A percentile compares a stretch with the other conserved stretches of the same genome.
These are phyloP conservation scores for Thalassophryne amazonica DNA, from an alignment of 2,797 vertebrate species.

Conservation along the genomic window DNA sequence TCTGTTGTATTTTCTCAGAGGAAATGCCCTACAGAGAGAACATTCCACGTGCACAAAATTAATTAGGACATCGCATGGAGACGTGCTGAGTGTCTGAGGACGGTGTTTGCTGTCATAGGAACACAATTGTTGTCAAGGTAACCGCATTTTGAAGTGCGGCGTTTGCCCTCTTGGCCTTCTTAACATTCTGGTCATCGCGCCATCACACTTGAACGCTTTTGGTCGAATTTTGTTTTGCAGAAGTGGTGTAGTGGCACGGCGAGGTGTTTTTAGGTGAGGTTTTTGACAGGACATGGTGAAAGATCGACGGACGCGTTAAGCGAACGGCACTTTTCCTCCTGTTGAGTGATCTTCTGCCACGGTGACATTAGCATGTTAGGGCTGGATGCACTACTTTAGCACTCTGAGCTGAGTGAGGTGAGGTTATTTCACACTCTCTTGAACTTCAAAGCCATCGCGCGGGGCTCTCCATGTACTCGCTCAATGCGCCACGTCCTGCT, in stretches of 20 bases:
- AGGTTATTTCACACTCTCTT: slow-evolving; percentile 50
- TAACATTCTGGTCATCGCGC: slow-evolving; percentile 6
- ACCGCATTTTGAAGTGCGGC: slow-evolving; percentile 13
- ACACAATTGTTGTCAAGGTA: slow-evolving; percentile 42
- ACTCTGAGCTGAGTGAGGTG: slow-evolving; percentile 11
- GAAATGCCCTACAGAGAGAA: background rate
- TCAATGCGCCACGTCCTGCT: background rate
- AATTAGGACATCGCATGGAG: background rate
- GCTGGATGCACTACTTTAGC: background rate
- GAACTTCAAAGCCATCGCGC: slow-evolving; percentile 20
- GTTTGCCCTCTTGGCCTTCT: slow-evolving; percentile 10
- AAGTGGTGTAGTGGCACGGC: background rate
- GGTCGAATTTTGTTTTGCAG: too few relatives aligned
- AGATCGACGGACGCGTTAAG: slow-evolving; percentile 19
- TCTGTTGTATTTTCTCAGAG: background rate
- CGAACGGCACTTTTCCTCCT: slow-evolving; percentile 12
- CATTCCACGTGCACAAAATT: background rate
- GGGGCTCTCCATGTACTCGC: slow-evolving; percentile 6
- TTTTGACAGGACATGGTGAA: slow-evolving; percentile 20
- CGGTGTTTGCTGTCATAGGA: slow-evolving; percentile 1
- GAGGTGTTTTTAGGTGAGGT: background rate
- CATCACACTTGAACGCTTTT: too few relatives aligned
- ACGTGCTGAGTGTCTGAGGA: background rate
- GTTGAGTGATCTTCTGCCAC: slow-evolving; percentile 5
- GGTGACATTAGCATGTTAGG: slow-evolving; percentile 22